phyloP scores from a whole-genome alignment of 2,888 invertebrate species.

The Chelonus formosanus region DNA sequence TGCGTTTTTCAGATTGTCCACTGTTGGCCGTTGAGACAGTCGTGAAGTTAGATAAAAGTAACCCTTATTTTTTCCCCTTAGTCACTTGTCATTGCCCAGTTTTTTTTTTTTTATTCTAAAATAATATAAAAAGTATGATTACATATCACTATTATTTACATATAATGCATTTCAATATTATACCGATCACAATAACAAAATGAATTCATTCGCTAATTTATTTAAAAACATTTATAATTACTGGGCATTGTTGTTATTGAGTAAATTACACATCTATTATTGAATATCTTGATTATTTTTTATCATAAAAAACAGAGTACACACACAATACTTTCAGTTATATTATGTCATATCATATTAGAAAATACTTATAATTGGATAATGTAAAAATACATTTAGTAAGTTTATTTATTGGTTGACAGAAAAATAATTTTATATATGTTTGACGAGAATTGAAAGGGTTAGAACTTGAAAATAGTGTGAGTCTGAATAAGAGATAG shows the following conservation, averaged over 20 bases:
- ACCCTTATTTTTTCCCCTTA: slow-evolving; percentile 37
- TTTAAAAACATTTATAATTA: too few species aligned
- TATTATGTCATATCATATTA: slow-evolving; percentile 18
- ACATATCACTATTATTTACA: too few species aligned
- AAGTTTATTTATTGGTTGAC: slow-evolving; percentile 16
- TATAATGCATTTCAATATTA: too few species aligned
- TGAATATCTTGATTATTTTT: too few species aligned
- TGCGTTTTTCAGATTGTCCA: slow-evolving; percentile 53
- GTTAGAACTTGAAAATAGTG: slow-evolving; percentile 40
- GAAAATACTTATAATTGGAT: slow-evolving; percentile 1
- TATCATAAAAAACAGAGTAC: too few species aligned
- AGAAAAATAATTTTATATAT: slow-evolving; percentile 40
- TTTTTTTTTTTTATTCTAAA: too few species aligned
- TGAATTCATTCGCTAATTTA: too few species aligned
- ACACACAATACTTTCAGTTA: too few species aligned
- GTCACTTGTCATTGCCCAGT: slow-evolving; percentile 33
- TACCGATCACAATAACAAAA: too few species aligned
- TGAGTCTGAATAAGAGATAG: slow-evolving; percentile 32
- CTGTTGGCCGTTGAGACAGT: slow-evolving; percentile 43
- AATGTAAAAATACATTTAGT: slow-evolving; percentile 12
- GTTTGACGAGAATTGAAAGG: slow-evolving; percentile 46
- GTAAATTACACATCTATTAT: too few species aligned
- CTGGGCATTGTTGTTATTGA: too few species aligned
- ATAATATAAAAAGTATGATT: too few species aligned
- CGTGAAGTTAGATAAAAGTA: slow-evolving; percentile 50